Base-by-base conservation (phyloP, 2,888 invertebrate genomes). In the Brenthis daphne region DNA sequence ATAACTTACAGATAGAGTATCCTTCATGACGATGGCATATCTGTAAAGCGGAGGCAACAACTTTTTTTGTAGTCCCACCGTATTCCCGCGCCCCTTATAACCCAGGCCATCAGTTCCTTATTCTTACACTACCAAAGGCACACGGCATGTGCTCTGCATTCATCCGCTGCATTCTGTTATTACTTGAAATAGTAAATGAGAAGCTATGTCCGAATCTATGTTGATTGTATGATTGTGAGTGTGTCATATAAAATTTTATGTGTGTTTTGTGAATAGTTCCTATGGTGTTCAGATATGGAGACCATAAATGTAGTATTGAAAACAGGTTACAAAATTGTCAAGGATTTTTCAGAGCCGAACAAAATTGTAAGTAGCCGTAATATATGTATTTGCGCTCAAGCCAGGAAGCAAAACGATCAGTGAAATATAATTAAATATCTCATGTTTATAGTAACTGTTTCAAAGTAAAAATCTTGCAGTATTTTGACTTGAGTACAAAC, bases 51-150 rank as follows among this genome's bases (percentile, higher is more conserved):
- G 87, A 85, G 85, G 85, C 86, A 85, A 86, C 90, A 81, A 85
- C 86, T 90, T 92, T 92, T 89, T 91, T 88, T 89, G 85, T 82
- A 77, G 77, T 79, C 83, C 85, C 88, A 87, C 88, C 89, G 87
- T 88, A 88, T 87, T 85, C 89, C 87, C 85, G 83, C 85, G 86
- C 84, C 89, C 88, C 82, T 85, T 83, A 79, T 81, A 82, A 86
- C 87, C 85, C 85, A 81, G 75, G 76, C 74, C 80, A 75, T 77
- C 87, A 84, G 88, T 89, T 90, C 89, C 91, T 90, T 89, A 87
- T 89, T 87, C 90, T 87, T 80, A 75, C 83, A 82, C 79, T 74
- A 80, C 80, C 78, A 77, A 82, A 83, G 66, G 82, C 81, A 82
- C 83, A 82, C 81, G 80, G 78, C 88, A 88, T 88, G 90, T 86